Evolutionary conservation across 2,113 vertebrate genomes (phyloP).

Genomic region (Panthera leo): DNA sequence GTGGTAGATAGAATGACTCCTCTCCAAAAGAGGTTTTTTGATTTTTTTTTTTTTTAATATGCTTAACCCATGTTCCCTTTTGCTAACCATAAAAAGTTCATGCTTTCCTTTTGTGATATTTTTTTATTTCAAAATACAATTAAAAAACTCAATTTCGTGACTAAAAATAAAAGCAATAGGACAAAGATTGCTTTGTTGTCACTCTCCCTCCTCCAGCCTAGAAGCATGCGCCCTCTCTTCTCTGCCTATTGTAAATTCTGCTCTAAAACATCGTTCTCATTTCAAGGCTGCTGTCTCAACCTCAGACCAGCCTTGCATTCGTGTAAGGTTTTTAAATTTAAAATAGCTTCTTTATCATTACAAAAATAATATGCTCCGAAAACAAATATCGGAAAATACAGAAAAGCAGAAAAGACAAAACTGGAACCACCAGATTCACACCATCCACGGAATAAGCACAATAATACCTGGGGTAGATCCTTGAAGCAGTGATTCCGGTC

Average conservation of each 20-base stretch:
- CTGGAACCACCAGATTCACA: background rate
- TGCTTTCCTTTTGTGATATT: background rate
- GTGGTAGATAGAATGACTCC: background rate
- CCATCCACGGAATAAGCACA: background rate
- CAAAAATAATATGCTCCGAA: background rate
- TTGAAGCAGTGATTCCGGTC: background rate
- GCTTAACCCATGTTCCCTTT: background rate
- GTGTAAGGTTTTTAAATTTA: background rate
- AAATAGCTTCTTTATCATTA: background rate
- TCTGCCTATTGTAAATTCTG: background rate
- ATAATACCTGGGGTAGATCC: too few relatives aligned
- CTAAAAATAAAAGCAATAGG: background rate
- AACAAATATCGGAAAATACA: background rate
- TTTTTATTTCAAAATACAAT: background rate
- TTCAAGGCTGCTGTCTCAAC: background rate
- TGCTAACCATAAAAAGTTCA: background rate
- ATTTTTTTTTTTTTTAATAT: background rate
- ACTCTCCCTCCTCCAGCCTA: background rate
- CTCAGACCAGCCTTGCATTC: background rate
- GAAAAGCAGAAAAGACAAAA: background rate
- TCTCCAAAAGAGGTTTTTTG: background rate
- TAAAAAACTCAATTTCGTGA: background rate
- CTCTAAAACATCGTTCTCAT: background rate
- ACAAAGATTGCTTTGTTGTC: background rate
- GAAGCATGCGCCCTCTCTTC: background rate